phyloP scores from a whole-genome alignment of 2,113 vertebrate genomes.

The Coturnix japonica region DNA sequence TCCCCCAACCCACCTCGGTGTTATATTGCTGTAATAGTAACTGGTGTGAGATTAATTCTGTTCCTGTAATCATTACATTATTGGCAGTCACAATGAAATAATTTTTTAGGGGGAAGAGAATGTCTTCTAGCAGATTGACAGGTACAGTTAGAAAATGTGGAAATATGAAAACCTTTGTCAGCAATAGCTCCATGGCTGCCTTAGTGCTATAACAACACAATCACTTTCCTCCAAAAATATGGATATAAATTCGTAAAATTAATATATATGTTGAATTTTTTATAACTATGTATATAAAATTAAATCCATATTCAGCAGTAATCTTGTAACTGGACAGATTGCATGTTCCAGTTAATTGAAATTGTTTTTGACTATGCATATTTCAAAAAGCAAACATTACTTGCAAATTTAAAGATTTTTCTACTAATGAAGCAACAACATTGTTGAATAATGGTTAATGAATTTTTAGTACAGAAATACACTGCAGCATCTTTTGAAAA shows the following conservation, averaged over 20 bases:
- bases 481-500: background rate
- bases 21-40: background rate
- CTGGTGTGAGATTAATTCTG: fast-evolving
- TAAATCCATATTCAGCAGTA: slow-evolving; percentile 26
- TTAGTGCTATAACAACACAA: background rate
- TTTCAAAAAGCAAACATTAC: slow-evolving; percentile 38
- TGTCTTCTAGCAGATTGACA: background rate
- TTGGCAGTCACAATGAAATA: background rate
- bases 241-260: background rate
- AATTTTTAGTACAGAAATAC: background rate
- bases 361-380: slow-evolving; percentile 18
- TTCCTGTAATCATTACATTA: background rate
- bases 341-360: slow-evolving; percentile 39
- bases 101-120: background rate
- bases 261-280: slow-evolving; percentile 26
- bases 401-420: slow-evolving; percentile 3
- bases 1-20: background rate
- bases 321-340: slow-evolving; percentile 30
- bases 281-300: background rate
- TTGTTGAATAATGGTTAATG: slow-evolving; percentile 12
- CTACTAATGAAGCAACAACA: slow-evolving; percentile 31
- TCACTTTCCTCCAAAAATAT: background rate
- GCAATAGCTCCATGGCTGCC: background rate
- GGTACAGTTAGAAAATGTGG: background rate
- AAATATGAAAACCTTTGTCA: background rate